Conservation (phyloP, 2,113 vertebrate species). For the Emydocephalus ijimae region DNA sequence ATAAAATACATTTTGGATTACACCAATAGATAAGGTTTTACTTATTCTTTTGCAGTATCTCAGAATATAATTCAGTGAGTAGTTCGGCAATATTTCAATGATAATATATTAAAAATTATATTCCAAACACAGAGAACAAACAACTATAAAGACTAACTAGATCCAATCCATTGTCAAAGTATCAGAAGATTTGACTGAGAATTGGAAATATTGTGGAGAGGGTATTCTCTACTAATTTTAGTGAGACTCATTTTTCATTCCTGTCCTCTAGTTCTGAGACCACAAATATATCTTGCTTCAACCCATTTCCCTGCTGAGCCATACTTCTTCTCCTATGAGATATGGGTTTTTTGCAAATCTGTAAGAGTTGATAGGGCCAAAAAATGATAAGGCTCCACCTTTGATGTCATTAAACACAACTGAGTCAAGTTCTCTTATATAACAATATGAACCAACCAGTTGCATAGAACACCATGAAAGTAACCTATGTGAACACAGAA, state of each 20-base stretch:
- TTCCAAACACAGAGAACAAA: neutral
- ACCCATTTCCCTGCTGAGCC: neutral
- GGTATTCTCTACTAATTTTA: neutral
- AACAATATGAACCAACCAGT: neutral
- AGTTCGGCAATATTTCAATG: neutral
- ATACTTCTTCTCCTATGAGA: neutral
- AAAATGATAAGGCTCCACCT: neutral
- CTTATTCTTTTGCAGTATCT: constrained; percentile 7
- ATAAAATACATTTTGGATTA: neutral
- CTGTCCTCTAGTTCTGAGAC: neutral
- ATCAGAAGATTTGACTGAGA: neutral
- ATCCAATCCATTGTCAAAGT: neutral
- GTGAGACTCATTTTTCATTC: neutral
- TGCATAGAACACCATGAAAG: neutral
- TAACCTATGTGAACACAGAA: neutral
- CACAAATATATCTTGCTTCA: neutral
- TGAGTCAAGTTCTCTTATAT: neutral
- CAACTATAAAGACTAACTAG: neutral
- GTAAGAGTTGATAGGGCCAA: neutral
- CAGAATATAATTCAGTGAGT: neutral
- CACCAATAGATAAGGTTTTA: neutral
- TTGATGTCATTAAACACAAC: neutral
- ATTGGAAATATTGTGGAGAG: neutral
- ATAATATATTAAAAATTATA: neutral
- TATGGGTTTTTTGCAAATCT: neutral